Percentiles rank a stretch among this genome's conserved stretches.
Evolutionary conservation across 1,140 invertebrate genomes (phyloP).

Genomic region (Atopsyche davidsoni): DNA sequence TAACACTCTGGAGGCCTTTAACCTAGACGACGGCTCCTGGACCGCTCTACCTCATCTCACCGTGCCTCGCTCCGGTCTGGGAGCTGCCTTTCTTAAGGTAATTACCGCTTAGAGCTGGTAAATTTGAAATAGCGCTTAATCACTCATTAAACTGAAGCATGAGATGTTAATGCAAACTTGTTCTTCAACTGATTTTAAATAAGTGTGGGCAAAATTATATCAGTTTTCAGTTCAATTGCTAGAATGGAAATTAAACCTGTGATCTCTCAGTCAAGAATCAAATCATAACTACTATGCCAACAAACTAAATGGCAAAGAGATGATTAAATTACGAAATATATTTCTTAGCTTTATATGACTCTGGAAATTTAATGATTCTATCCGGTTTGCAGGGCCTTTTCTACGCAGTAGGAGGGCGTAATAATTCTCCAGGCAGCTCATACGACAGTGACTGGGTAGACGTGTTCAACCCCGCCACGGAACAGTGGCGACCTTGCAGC

Average conservation of each 20-base stretch:
- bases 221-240: neutral
- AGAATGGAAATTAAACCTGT: neutral
- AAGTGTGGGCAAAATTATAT: no score
- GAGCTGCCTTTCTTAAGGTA: constrained; percentile 77
- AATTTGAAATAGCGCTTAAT: no score
- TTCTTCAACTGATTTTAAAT: no score
- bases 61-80: constrained; percentile 78
- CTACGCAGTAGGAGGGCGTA: constrained; percentile 86
- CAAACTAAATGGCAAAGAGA: no score
- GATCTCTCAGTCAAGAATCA: no score
- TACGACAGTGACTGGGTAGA: constrained; percentile 75
- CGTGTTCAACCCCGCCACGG: constrained; percentile 70
- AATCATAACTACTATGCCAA: no score
- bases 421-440: constrained; percentile 77
- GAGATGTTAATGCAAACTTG: no score
- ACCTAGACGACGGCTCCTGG: constrained; percentile 81
- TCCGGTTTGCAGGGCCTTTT: constrained; percentile 71
- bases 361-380: neutral
- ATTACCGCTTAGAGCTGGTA: constrained; percentile 25
- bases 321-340: no score
- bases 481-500: constrained; percentile 71
- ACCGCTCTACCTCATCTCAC: constrained; percentile 68
- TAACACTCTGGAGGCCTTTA: constrained; percentile 80
- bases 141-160: no score
- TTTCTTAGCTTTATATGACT: neutral